These are phyloP conservation scores for Neotragus moschatus DNA, from an alignment of 2,113 vertebrate species.

Conservation along the genomic window DNA sequence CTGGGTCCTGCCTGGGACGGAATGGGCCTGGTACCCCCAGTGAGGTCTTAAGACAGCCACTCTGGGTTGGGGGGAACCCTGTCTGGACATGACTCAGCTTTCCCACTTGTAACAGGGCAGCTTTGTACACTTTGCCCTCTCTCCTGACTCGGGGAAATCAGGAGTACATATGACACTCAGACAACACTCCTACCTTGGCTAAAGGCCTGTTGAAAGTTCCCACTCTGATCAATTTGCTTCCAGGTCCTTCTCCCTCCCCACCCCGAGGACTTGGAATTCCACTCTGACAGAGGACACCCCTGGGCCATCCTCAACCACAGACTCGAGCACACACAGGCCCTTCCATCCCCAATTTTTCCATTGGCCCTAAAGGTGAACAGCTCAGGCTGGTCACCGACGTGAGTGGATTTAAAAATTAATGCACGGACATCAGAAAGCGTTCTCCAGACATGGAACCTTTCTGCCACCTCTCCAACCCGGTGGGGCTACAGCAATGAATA, in stretches of 20 bases:
- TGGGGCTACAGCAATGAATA: neutral
- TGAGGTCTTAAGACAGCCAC: neutral
- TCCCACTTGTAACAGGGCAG: neutral
- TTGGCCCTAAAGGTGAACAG: neutral
- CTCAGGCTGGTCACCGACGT: neutral
- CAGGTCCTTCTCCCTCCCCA: neutral
- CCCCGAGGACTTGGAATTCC: neutral
- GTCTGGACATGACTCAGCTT: neutral
- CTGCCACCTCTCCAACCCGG: neutral
- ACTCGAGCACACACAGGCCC: neutral
- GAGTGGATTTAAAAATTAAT: conserved; percentile 33
- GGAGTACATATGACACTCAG: fast-evolving
- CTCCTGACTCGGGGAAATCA: fast-evolving
- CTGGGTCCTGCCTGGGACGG: conserved; percentile 60
- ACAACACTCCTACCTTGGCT: neutral
- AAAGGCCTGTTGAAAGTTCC: neutral
- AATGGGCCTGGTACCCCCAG: neutral
- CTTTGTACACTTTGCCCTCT: too few species aligned
- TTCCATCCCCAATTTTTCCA: neutral
- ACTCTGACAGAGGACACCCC: neutral
- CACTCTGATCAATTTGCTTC: neutral
- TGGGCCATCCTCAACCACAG: neutral
- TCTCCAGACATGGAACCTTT: neutral
- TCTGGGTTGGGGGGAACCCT: neutral
- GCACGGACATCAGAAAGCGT: fast-evolving